Evolutionary conservation across 2,888 invertebrate genomes (phyloP).

Genomic region (Brachynemurus nebulosus): DNA sequence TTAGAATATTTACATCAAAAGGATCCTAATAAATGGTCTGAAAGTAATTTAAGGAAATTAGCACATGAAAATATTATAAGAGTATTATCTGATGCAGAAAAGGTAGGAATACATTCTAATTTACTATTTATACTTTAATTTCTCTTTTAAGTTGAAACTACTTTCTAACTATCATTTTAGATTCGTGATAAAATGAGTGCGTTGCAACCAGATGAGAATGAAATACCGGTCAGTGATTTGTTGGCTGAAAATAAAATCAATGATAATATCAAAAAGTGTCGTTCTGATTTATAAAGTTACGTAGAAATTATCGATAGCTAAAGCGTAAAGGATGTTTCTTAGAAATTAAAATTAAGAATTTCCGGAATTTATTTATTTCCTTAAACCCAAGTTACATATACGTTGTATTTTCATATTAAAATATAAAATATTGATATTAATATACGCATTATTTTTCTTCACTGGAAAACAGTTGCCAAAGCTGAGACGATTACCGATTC

Average conservation of each 20-base stretch:
- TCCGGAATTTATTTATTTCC: too few relatives aligned
- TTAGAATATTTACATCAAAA: conserved; percentile 31
- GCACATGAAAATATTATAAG: conserved; percentile 35
- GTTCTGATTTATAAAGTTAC: not conserved
- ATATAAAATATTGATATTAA: too few relatives aligned
- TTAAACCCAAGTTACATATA: too few relatives aligned
- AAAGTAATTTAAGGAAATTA: conserved; percentile 33
- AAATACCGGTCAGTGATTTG: not conserved
- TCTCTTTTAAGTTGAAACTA: not conserved
- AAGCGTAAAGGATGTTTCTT: not conserved
- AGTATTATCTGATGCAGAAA: conserved; percentile 31
- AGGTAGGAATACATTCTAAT: conserved; percentile 16
- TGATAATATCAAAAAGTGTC: not conserved
- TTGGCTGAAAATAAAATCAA: not conserved
- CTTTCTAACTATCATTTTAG: not conserved
- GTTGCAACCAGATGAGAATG: not conserved
- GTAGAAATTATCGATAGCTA: not conserved
- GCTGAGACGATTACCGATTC: too few relatives aligned
- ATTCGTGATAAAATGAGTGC: not conserved
- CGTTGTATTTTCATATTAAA: too few relatives aligned
- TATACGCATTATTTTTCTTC: too few relatives aligned
- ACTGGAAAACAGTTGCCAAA: too few relatives aligned
- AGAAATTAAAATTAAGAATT: not conserved
- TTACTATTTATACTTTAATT: not conserved
- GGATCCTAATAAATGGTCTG: conserved; percentile 28